Conservation (phyloP, 2,113 vertebrate genomes). For the Uria lomvia region DNA sequence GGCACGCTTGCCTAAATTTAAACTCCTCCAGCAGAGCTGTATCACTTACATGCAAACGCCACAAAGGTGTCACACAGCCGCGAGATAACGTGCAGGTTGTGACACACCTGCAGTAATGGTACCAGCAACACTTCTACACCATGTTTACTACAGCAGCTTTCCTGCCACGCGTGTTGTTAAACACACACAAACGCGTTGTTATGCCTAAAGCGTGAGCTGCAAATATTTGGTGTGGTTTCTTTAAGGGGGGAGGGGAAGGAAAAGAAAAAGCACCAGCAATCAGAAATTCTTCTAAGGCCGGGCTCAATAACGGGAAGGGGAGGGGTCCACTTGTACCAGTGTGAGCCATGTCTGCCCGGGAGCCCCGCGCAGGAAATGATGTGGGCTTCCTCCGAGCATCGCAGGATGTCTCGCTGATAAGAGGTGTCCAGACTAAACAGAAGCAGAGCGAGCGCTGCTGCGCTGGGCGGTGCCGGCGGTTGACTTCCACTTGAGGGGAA, state of each 20-base stretch:
- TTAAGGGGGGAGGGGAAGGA: not conserved
- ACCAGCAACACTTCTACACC: too few species aligned
- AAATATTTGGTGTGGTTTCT: not conserved
- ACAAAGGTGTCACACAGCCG: rapidly evolving
- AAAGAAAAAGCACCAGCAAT: not conserved
- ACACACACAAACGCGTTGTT: rapidly evolving
- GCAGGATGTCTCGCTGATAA: conserved; percentile 73
- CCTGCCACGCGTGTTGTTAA: not conserved
- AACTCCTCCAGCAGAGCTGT: not conserved
- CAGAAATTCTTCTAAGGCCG: not conserved
- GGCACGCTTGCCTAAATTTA: not conserved
- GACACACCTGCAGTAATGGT: not conserved
- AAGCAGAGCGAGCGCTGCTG: conserved; percentile 21
- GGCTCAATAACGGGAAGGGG: conserved; percentile 64
- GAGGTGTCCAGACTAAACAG: conserved; percentile 83
- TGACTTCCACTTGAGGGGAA: not conserved
- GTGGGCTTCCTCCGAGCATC: conserved; percentile 73
- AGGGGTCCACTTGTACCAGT: conserved; percentile 37
- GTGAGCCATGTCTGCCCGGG: conserved; percentile 22
- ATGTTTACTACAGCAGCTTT: rapidly evolving
- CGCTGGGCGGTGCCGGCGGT: conserved; percentile 35
- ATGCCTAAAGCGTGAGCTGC: not conserved
- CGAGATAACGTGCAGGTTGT: too few species aligned
- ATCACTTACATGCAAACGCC: not conserved
- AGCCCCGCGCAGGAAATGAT: conserved; percentile 78